Conservation (phyloP, 2,797 vertebrate genomes). For the Helarctos malayanus region DNA sequence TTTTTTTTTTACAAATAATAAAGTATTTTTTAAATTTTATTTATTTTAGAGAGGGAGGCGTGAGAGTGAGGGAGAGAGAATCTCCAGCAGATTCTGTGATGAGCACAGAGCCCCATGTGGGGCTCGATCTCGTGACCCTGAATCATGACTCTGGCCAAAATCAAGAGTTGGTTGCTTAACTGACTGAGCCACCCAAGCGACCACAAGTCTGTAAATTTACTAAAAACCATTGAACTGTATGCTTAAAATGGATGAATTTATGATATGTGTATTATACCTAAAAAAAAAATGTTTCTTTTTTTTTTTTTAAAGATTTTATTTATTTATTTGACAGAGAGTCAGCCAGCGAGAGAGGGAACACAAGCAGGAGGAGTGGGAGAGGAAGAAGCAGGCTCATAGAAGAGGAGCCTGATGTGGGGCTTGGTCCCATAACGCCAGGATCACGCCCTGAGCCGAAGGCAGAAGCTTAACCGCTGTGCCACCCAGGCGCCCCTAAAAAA, state of each 20-base stretch:
- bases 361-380: too few species aligned
- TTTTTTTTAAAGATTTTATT: too few species aligned
- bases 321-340: too few species aligned
- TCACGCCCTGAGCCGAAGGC: too few species aligned
- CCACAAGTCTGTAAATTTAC: neutral
- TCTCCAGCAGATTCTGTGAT: neutral
- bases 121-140: neutral
- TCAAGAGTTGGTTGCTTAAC: neutral
- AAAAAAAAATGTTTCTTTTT: neutral
- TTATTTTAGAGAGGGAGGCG: neutral
- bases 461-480: too few species aligned
- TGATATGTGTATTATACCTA: neutral
- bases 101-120: neutral
- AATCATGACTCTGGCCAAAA: neutral
- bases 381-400: too few species aligned
- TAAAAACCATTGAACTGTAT: neutral
- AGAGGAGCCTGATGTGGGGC: too few species aligned
- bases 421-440: too few species aligned
- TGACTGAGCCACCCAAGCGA: neutral
- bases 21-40: neutral
- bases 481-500: too few species aligned
- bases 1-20: neutral
- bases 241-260: neutral
- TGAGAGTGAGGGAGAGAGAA: neutral
- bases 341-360: too few species aligned